Conservation (phyloP, 2,113 vertebrate genomes). For the Festucalex cinctus region DNA sequence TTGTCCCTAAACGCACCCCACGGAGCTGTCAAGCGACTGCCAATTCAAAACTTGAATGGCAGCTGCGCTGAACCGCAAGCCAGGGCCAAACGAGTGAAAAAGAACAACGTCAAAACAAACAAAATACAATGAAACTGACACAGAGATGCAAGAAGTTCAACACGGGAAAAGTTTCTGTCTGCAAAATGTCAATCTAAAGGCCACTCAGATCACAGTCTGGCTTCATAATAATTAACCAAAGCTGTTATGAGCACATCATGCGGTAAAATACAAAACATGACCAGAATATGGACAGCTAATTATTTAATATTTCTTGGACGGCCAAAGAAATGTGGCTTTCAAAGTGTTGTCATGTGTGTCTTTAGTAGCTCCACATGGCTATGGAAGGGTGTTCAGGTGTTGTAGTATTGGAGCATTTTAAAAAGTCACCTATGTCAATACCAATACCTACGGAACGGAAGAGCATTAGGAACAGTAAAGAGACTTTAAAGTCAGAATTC, state of each 20-base stretch:
- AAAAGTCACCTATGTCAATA: background rate
- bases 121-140: no score
- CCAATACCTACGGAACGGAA: no score
- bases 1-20: background rate
- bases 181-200: constrained; percentile 1
- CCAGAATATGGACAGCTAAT: background rate
- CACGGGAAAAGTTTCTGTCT: background rate
- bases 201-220: background rate
- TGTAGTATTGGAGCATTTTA: background rate
- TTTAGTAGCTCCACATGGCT: background rate
- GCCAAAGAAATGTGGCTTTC: background rate
- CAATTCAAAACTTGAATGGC: background rate
- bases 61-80: background rate
- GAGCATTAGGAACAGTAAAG: no score
- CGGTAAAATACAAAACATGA: background rate
- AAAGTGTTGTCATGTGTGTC: background rate
- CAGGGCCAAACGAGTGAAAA: background rate
- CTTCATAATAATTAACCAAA: background rate
- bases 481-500: no score
- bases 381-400: background rate
- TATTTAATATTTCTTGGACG: background rate
- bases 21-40: background rate
- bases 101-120: no score
- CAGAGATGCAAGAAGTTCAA: background rate
- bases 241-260: background rate